Evolutionary conservation across 2,797 vertebrate genomes (phyloP).

Genomic region (Chaunax sp.): DNA sequence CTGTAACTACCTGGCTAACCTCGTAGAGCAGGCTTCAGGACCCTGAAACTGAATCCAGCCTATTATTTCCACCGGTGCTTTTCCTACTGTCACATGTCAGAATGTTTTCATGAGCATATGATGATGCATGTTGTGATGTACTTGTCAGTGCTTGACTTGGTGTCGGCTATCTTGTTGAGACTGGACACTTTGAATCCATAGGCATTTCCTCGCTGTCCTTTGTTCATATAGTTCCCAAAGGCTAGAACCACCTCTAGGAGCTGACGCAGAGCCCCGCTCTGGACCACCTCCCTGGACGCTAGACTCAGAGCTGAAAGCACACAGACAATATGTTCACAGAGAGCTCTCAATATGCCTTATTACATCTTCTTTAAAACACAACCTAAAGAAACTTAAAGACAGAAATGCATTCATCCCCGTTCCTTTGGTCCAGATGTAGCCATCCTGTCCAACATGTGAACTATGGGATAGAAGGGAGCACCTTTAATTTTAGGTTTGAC

Average conservation of each 20-base stretch:
- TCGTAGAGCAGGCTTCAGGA: too few relatives aligned
- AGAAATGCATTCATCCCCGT: background rate
- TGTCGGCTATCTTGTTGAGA: slow-evolving; percentile 96
- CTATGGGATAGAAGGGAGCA: slow-evolving; percentile 48
- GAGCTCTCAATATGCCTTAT: background rate
- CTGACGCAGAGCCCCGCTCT: slow-evolving; percentile 49
- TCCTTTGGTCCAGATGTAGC: background rate
- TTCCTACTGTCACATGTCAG: background rate
- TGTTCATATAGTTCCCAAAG: slow-evolving; percentile 98
- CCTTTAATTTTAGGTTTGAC: slow-evolving; percentile 95
- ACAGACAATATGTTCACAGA: background rate
- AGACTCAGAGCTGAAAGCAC: slow-evolving; percentile 57
- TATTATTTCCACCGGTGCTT: background rate
- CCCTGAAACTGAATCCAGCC: too few relatives aligned
- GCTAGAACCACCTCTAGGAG: slow-evolving; percentile 87
- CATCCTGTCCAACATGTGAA: background rate
- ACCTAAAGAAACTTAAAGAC: background rate
- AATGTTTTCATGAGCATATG: background rate
- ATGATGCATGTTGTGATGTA: slow-evolving; percentile 65
- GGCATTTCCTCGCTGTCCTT: slow-evolving; percentile 94
- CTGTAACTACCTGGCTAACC: too few relatives aligned
- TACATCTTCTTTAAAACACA: background rate
- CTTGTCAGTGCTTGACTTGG: slow-evolving; percentile 96
- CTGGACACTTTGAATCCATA: slow-evolving; percentile 94
- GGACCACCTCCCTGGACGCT: slow-evolving; percentile 59